Base-by-base conservation (phyloP, 2,888 invertebrate genomes). In the Drosophila parthenogenetica region DNA sequence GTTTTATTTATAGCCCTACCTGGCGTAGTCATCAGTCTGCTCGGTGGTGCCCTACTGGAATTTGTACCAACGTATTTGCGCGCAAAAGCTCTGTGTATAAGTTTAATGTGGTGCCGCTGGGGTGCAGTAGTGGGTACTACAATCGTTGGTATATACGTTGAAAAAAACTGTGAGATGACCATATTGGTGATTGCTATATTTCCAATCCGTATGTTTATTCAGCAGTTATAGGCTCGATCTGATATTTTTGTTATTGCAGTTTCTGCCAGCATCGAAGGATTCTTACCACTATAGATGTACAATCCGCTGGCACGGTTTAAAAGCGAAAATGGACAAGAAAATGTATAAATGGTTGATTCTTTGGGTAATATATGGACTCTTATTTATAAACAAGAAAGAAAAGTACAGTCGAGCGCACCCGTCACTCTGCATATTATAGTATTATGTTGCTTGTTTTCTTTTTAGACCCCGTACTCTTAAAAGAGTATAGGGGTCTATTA, bases 1-100 rank as follows among this genome's bases (percentile, higher is more conserved):
- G 48, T 84, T 2, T 43, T 81, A 1, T 78, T 85, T 3, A 39
- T 87, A n/a, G 62, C 77, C 0, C 19, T 81, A 8, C 87, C 87
- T 0, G 77, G 80, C 2, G 73, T 78, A 2, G 48, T 83, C 0
- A 59, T 76, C 10, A 75, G 73, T 37, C 55, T 88, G 1, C 39
- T 88, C 39, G 79, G 82, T 1, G 79, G 85, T 14, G 79, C 79
- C 3, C 72, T 85, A 0, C 59, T 86, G 0, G 62, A 75, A 4
- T 79, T 84, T 61, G 71, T 86, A n/a, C 87, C 87, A 5, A 83
- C 86, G 1, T 61, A 62, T 37, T 11, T 80, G 5, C 75, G 87
- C 1, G 86, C 67, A 4, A 87, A 79, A 53, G 87, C 86, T 0
- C 32, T 86, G n/a, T 79, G 87, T 32, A 76, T 87, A 13, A 70